Base-by-base conservation (phyloP, 1,140 invertebrate species). In the Rhizoglyphus robini region DNA sequence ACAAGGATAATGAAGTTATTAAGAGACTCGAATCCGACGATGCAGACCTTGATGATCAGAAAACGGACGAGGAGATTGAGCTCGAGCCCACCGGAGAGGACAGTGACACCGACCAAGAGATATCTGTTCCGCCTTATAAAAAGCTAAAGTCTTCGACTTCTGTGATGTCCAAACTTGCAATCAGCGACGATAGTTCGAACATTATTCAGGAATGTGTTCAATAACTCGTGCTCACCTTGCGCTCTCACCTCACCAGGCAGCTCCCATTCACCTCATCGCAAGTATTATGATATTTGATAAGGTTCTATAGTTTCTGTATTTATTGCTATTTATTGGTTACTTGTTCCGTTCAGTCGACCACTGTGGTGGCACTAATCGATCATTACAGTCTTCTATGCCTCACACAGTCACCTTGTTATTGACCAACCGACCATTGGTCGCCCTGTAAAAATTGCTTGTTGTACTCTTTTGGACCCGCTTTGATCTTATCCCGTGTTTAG, bases 11-110 rank as follows among this genome's bases (percentile, higher is more conserved):
- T 49, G 34, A 36, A 51, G 29, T 34, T 41, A 41, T 13, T 15
- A 27, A 3, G n/a, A n/a, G n/a, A 3, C 20, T 15, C 41, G 20
- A 34, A 27, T 5, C 41, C 23, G 30, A 64, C 15, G 46, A 51
- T 49, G n/a, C n/a, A n/a, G n/a, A n/a, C n/a, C n/a, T n/a, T n/a
- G 46, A 27, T 57, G 64, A 57, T 23, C 48, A 51, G 29, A 51
- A 51, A 27, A 51, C 48, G 2, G 65, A 57, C 11, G 31, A 67
- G 13, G 67, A 66, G n/a, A 38, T 66, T 25, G 41, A 68, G n/a
- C 31, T 60, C 31, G 70, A 69, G 25, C 70, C 69, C 58, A 57
- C 67, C 47, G 58, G 70, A 62, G 36, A 68, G 29, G 71, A 71
- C n/a, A 62, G 65, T 18, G 68, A 68, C 58, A 65, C 65, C 13